Percentiles rank a stretch among this genome's conserved stretches.
Conservation (phyloP, 2,113 vertebrate genomes). For the Mormyrus lacerda region DNA sequence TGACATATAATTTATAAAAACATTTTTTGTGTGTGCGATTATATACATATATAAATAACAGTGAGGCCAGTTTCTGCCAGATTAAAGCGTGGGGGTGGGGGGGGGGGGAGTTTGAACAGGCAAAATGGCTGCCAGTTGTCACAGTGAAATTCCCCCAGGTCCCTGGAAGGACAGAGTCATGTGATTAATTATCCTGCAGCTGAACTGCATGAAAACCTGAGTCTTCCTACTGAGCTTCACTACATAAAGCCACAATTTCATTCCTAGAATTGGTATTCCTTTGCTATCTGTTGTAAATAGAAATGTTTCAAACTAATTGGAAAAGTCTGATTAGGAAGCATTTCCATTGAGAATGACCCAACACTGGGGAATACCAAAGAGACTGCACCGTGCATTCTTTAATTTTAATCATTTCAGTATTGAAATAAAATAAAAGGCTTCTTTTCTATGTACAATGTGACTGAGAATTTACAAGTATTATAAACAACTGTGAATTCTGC, state of each 20-base stretch:
- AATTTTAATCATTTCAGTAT: neutral
- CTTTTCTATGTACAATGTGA: neutral
- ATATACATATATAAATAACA: neutral
- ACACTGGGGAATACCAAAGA: neutral
- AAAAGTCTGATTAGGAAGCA: neutral
- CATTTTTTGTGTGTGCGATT: neutral
- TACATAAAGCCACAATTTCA: neutral
- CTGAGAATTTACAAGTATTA: neutral
- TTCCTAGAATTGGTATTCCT: neutral
- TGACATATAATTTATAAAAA: neutral
- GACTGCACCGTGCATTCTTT: neutral
- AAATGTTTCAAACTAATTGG: neutral
- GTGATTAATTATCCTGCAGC: neutral
- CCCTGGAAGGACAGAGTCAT: neutral
- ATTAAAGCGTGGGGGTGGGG: neutral
- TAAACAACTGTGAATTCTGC: neutral
- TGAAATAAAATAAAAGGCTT: neutral
- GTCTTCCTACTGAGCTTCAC: neutral
- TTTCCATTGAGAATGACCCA: neutral
- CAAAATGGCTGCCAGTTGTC: neutral
- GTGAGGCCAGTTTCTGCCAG: neutral
- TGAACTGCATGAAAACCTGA: neutral
- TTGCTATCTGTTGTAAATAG: neutral
- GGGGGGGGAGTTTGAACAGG: neutral
- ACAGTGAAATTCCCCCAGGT: neutral